Percentiles rank a stretch among this genome's conserved stretches.
phyloP scores from a whole-genome alignment of 2,797 vertebrate genomes.

The Acanthopagrus latus region DNA sequence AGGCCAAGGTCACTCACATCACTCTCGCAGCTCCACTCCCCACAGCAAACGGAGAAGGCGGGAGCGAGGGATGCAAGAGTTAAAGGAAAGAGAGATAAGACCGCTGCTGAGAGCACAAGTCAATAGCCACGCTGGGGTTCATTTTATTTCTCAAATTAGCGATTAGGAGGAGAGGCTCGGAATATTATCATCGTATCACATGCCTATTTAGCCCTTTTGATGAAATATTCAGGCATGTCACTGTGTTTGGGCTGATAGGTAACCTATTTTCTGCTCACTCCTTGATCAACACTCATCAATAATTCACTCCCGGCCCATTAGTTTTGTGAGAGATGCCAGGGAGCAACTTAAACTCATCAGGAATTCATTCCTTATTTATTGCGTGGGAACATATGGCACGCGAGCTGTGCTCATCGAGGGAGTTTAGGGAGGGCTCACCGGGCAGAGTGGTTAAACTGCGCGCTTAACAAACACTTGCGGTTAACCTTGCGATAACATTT shows the following conservation, averaged over 20 bases:
- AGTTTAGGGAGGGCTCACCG: conserved; percentile 42
- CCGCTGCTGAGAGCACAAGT: conserved; percentile 51
- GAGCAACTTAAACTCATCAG: conserved; percentile 64
- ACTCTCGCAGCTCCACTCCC: conserved; percentile 59
- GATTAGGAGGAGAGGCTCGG: conserved; percentile 44
- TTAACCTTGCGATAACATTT: conserved; percentile 69
- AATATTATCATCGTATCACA: conserved; percentile 63
- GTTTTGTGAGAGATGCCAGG: conserved; percentile 65
- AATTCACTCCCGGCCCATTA: conserved; percentile 79
- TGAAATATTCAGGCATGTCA: conserved; percentile 73
- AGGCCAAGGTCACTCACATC: conserved; percentile 80
- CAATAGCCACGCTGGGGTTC: conserved; percentile 53
- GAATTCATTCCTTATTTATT: conserved; percentile 71
- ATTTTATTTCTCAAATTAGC: conserved; percentile 69
- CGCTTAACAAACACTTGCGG: conserved; percentile 50
- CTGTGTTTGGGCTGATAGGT: conserved; percentile 61
- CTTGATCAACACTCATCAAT: conserved; percentile 82
- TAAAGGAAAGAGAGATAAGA: conserved; percentile 64
- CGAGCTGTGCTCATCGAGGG: conserved; percentile 27
- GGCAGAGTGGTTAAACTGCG: conserved; percentile 36
- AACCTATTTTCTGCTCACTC: conserved; percentile 73
- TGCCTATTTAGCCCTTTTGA: conserved; percentile 71
- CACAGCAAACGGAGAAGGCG: conserved; percentile 56
- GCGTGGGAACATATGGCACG: conserved; percentile 50
- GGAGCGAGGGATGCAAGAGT: conserved; percentile 54